phyloP scores from a whole-genome alignment of 2,888 invertebrate genomes.

The Melanargia galathea region DNA sequence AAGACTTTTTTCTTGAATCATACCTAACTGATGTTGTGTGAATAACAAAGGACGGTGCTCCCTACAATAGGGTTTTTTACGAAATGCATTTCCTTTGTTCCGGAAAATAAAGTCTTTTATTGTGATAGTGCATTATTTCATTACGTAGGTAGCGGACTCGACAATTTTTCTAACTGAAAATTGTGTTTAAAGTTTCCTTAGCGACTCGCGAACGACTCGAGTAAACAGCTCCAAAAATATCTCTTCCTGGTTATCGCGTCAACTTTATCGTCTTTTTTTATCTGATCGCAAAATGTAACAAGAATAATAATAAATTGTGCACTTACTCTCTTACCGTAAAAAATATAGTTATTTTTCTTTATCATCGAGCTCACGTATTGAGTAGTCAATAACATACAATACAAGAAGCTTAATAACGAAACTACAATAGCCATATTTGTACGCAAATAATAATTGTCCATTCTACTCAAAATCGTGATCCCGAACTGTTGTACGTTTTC shows the following conservation, averaged over 20 bases:
- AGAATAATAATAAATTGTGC: no score
- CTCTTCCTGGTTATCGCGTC: no score
- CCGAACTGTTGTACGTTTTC: slow-evolving; percentile 19
- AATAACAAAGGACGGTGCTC: slow-evolving; percentile 24
- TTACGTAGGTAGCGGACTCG: slow-evolving; percentile 7
- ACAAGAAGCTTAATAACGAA: slow-evolving; percentile 5
- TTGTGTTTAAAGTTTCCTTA: background rate
- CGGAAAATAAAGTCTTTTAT: slow-evolving; percentile 18
- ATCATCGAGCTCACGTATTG: background rate
- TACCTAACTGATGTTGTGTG: slow-evolving; percentile 23
- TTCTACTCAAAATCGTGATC: slow-evolving; percentile 26
- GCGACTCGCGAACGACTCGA: no score
- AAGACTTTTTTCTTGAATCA: slow-evolving; percentile 14
- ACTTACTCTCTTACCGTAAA: no score
- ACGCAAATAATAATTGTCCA: slow-evolving; percentile 15
- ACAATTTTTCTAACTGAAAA: background rate
- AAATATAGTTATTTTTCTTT: no score
- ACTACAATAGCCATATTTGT: slow-evolving; percentile 16
- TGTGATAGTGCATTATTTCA: slow-evolving; percentile 14
- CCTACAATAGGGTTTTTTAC: slow-evolving; percentile 17
- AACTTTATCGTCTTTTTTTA: no score
- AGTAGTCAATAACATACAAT: background rate
- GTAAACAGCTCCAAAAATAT: no score
- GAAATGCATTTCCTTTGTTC: slow-evolving; percentile 19
- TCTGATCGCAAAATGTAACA: no score